phyloP scores from a whole-genome alignment of 2,113 vertebrate genomes.

The Pygoscelis adeliae region DNA sequence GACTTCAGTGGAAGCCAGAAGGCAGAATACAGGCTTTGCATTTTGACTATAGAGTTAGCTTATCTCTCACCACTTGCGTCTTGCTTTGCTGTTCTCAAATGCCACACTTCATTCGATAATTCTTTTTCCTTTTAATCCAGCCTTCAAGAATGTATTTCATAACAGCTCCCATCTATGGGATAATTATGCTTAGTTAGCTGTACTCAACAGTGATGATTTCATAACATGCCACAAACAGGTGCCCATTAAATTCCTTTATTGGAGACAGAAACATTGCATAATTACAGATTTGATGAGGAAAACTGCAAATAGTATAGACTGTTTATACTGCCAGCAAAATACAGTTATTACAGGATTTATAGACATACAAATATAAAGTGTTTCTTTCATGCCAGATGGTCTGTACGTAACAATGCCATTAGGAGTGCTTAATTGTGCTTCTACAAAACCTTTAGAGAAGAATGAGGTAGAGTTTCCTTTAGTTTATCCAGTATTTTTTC shows the following conservation, averaged over 20 bases:
- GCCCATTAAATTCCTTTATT: conserved; percentile 75
- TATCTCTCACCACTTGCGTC: not conserved
- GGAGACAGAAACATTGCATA: conserved; percentile 65
- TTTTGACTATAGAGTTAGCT: not conserved
- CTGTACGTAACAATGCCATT: conserved; percentile 56
- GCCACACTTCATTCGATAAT: not conserved
- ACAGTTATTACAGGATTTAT: conserved; percentile 68
- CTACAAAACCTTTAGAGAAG: conserved; percentile 71
- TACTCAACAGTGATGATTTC: conserved; percentile 3
- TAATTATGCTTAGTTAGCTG: not conserved
- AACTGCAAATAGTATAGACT: conserved; percentile 58
- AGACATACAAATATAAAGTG: conserved; percentile 67
- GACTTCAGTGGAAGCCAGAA: not conserved
- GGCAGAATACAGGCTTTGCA: not conserved
- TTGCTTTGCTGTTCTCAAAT: not conserved
- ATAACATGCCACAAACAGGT: conserved; percentile 41
- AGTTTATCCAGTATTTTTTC: conserved; percentile 49
- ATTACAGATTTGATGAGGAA: conserved; percentile 70
- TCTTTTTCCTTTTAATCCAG: not conserved
- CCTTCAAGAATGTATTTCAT: not conserved
- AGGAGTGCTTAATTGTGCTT: conserved; percentile 70
- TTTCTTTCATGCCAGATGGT: conserved; percentile 67
- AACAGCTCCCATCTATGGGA: not conserved
- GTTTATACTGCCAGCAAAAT: conserved; percentile 68
- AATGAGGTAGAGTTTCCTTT: conserved; percentile 77